phyloP scores from a whole-genome alignment of 2,797 vertebrate genomes.

The Florisuga fusca region DNA sequence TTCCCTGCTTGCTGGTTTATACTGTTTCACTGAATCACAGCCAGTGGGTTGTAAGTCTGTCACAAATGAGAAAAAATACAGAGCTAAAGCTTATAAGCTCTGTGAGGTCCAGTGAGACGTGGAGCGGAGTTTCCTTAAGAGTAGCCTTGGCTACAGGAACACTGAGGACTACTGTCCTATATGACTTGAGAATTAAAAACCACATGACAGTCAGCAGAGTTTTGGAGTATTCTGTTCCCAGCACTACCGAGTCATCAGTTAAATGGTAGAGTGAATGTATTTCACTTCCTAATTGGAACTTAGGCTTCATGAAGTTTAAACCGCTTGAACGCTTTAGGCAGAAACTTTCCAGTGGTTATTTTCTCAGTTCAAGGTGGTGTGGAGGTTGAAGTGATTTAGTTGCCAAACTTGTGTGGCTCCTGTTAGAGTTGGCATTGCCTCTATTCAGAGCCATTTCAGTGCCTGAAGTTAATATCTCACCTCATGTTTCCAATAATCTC shows the following conservation, averaged over 20 bases:
- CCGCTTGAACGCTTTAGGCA: conserved; percentile 37
- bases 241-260: background rate
- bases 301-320: conserved; percentile 8
- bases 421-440: conserved; percentile 3
- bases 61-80: background rate
- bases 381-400: background rate
- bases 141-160: background rate
- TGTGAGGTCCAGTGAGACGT: background rate
- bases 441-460: conserved; percentile 23
- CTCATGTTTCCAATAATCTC: conserved; percentile 43
- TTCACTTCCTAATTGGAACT: conserved; percentile 40
- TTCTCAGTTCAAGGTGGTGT: background rate
- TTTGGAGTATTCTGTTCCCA: conserved; percentile 1
- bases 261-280: background rate
- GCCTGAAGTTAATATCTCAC: conserved; percentile 42
- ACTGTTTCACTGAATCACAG: background rate
- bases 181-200: background rate
- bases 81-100: background rate
- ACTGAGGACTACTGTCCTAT: background rate
- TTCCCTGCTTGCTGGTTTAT: background rate
- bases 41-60: background rate
- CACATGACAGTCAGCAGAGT: background rate
- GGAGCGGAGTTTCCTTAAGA: background rate
- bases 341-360: conserved; percentile 21
- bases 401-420: conserved; percentile 24